These are phyloP conservation scores for Mizuhopecten yessoensis DNA, from an alignment of 1,140 invertebrate genomes.

Conservation along the genomic window DNA sequence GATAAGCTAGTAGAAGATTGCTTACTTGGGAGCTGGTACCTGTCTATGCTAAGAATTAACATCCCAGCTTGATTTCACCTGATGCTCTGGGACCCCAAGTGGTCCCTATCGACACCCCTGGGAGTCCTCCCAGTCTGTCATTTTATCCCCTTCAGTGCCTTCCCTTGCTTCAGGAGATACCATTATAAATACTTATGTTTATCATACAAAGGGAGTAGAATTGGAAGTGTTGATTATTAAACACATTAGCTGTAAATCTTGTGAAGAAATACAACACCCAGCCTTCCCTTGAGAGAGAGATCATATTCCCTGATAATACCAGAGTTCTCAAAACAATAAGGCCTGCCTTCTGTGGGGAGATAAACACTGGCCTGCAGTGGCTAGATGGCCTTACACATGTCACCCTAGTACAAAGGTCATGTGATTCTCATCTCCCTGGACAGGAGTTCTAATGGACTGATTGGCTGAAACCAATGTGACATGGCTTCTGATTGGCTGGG, in stretches of 20 bases:
- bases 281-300: not conserved
- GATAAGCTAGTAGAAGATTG: no score
- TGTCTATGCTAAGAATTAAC: no score
- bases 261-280: slow-evolving; percentile 28
- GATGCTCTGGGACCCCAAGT: not conserved
- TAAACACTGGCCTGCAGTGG: not conserved
- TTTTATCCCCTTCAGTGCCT: not conserved
- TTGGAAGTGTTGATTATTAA: slow-evolving; percentile 29
- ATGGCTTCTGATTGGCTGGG: not conserved
- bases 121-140: not conserved
- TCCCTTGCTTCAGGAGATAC: not conserved
- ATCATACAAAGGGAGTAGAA: not conserved
- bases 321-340: slow-evolving; percentile 1
- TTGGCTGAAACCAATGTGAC: not conserved
- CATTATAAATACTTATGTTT: slow-evolving; percentile 28
- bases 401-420: not conserved
- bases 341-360: not conserved
- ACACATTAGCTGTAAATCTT: slow-evolving; percentile 1
- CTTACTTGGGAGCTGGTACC: no score
- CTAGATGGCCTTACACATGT: not conserved
- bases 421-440: not conserved
- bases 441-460: not conserved
- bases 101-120: not conserved
- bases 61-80: not conserved
- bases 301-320: not conserved